A percentile compares a stretch with the other conserved stretches of the same genome.
Evolutionary conservation across 2,113 vertebrate species (phyloP).

Genomic region (Vulpes lagopus): DNA sequence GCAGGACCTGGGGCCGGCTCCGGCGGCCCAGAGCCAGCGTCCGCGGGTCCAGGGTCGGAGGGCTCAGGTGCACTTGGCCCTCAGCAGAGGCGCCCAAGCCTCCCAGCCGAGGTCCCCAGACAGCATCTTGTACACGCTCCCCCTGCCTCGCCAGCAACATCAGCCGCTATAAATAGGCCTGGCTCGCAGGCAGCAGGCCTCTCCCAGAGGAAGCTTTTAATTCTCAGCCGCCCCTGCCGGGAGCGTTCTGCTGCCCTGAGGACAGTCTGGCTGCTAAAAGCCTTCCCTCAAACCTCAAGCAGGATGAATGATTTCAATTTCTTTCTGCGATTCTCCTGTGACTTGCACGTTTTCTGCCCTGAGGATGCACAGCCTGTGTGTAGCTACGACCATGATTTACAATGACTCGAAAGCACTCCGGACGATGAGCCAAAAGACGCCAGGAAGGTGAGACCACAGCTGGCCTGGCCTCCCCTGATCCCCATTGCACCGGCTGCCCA

Average conservation of each 20-base stretch:
- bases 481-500: too few species aligned
- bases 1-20: too few species aligned
- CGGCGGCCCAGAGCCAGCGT: too few species aligned
- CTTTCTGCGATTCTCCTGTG: not conserved
- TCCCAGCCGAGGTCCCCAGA: not conserved
- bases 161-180: slow-evolving; percentile 59
- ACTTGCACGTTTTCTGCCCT: not conserved
- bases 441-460: not conserved
- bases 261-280: not conserved
- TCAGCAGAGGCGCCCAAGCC: too few species aligned
- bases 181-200: not conserved
- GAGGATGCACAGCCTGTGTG: not conserved
- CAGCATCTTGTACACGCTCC: not conserved
- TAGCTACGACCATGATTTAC: not conserved
- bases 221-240: slow-evolving; percentile 28
- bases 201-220: slow-evolving; percentile 27
- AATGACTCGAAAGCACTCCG: not conserved
- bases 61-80: not conserved
- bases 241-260: not conserved
- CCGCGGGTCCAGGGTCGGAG: not conserved
- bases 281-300: not conserved
- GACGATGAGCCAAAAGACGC: not conserved
- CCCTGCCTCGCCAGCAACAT: not conserved
- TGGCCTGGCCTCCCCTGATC: too few species aligned
- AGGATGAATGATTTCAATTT: not conserved